Evolutionary conservation across 2,113 vertebrate genomes (phyloP).

Genomic region (Mola mola): DNA sequence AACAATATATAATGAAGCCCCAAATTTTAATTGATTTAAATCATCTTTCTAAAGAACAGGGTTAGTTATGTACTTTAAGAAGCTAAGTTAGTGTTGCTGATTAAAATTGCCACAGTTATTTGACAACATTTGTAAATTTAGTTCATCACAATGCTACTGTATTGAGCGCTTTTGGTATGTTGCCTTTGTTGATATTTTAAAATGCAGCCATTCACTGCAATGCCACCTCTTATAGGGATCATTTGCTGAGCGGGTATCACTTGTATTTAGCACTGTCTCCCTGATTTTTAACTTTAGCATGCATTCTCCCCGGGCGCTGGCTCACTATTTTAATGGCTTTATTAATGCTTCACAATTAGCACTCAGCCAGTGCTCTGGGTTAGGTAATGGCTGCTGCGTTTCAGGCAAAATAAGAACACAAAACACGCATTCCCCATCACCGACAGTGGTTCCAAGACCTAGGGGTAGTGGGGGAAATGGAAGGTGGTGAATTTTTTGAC

Average conservation of each 20-base stretch:
- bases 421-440: slow-evolving; percentile 69
- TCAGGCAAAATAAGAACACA: slow-evolving; percentile 71
- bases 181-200: too few species aligned
- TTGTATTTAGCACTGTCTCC: slow-evolving; percentile 58
- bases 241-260: slow-evolving; percentile 35
- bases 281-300: slow-evolving; percentile 53
- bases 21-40: too few species aligned
- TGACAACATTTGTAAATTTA: too few species aligned
- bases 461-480: slow-evolving; percentile 69
- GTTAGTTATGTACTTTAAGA: too few species aligned
- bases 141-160: too few species aligned
- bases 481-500: slow-evolving; percentile 81
- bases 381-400: slow-evolving; percentile 64
- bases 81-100: too few species aligned
- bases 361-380: slow-evolving; percentile 69
- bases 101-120: too few species aligned
- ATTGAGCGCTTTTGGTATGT: too few species aligned
- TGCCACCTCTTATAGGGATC: slow-evolving; percentile 22
- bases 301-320: slow-evolving; percentile 58
- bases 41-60: too few species aligned
- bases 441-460: slow-evolving; percentile 58
- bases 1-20: too few species aligned
- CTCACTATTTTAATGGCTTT: slow-evolving; percentile 76
- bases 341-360: slow-evolving; percentile 78
- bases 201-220: neutral